Conservation (phyloP, 2,888 invertebrate species). For the Drosophila robusta region DNA sequence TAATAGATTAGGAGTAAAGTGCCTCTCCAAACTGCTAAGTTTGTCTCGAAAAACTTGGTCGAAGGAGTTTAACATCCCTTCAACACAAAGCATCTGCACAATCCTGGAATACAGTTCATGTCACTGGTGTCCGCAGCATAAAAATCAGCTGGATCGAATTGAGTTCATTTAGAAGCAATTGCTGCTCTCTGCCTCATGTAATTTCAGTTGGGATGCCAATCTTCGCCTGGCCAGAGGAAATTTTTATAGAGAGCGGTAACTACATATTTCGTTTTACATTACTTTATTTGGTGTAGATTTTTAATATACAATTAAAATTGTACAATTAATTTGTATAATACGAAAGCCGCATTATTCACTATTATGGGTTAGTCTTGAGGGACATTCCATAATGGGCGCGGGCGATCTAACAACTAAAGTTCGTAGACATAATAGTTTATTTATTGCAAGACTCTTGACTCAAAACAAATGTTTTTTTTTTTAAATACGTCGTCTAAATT, state of each 20-base stretch:
- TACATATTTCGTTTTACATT: neutral
- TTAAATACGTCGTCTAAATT: conserved; percentile 40
- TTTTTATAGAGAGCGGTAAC: neutral
- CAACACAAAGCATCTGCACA: too few species aligned
- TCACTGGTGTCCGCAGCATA: too few species aligned
- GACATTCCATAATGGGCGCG: neutral
- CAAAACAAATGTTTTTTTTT: conserved; percentile 31
- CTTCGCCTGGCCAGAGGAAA: too few species aligned
- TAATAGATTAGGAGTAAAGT: too few species aligned
- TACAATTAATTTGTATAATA: neutral
- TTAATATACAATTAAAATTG: conserved; percentile 7
- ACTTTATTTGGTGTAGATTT: conserved; percentile 10
- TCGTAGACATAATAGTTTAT: conserved; percentile 40
- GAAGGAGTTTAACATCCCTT: too few species aligned
- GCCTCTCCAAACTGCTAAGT: too few species aligned
- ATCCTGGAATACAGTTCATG: too few species aligned
- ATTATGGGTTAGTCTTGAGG: neutral
- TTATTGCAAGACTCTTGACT: conserved; percentile 38
- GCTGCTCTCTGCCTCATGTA: too few species aligned
- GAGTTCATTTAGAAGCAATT: too few species aligned
- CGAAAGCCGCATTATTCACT: neutral
- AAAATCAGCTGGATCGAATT: too few species aligned
- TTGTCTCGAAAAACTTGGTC: too few species aligned
- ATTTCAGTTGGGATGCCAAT: too few species aligned
- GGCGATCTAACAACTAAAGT: conserved; percentile 28